Evolutionary conservation across 2,113 vertebrate species (phyloP), one percentile per base, ranked within the genome.

Genomic region (Crotalus helleri): DNA sequence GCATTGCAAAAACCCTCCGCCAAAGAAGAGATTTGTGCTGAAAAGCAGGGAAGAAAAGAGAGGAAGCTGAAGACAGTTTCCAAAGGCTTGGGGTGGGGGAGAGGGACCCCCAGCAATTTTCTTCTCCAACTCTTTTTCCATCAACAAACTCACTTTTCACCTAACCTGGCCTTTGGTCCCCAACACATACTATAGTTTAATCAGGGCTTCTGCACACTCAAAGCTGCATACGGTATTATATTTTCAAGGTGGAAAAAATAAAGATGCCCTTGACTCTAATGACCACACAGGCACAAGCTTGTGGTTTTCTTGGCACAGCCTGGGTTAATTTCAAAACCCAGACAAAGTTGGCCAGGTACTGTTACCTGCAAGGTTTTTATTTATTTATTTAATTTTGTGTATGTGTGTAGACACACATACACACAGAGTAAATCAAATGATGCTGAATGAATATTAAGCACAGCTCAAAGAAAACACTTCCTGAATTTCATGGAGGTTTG

Each of bases 1-100:
- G 96, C 95, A 92, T 94, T 94, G 96, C 95, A 94, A 97, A 96
- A 29, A 96, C 88, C 93, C 94, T 96, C 96, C 81, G 91, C 96
- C 93, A 93, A 87, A 94, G 94, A 95, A 96, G 93, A 92, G 93
- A 94, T 93, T 86, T 33, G 85, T 3, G 1, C 94, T 69, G 92
- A n/a, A 90, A 86, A 61, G 17, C 53, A 81, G 39, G 19, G 53
- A 44, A n/a, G 51, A 57, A 93, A 39, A 90, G 91, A 95, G 95
- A 91, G 58, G 55, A 51, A 24, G 3, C 6, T 23, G 85, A 87
- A 54, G 85, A 33, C 5, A 17, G 33, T n/a, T 39, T 13, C 49
- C 0, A 44, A 44, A 69, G 64, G 64, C 5, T 61, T 11, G 64
- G 57, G 5, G 57, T 2, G 19, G 1, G 24, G 59, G 24, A 49